Evolutionary conservation across 2,888 invertebrate genomes (phyloP).

Genomic region (Diaphora mendica): DNA sequence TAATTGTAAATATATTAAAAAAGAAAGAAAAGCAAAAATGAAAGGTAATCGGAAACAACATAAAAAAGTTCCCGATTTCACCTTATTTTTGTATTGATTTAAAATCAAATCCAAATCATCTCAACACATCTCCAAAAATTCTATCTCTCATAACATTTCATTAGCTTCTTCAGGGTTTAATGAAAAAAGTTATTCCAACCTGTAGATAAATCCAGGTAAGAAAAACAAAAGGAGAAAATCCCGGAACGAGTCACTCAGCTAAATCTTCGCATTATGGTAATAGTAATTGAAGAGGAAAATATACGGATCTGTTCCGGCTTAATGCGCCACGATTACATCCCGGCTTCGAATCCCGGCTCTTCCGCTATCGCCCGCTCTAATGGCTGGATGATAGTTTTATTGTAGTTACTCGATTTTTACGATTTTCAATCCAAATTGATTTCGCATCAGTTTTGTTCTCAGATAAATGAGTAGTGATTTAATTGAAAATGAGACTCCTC

Average conservation of each 20-base stretch:
- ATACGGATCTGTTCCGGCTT: conserved; percentile 13
- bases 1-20: not conserved
- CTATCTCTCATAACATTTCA: conserved; percentile 6
- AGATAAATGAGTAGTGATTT: not conserved
- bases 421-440: conserved; percentile 1
- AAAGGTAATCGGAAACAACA: not conserved
- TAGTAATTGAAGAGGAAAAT: conserved; percentile 39
- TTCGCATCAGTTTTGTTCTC: not conserved
- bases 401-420: not conserved
- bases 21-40: no score
- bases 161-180: not conserved
- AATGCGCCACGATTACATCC: conserved; percentile 2
- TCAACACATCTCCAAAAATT: not conserved
- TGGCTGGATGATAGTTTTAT: conserved; percentile 3
- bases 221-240: conserved; percentile 1
- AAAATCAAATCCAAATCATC: not conserved
- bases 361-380: not conserved
- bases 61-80: not conserved
- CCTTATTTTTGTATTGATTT: not conserved
- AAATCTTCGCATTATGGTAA: conserved; percentile 42
- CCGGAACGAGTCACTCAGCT: not conserved
- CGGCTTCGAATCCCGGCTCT: not conserved
- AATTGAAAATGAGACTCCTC: not conserved
- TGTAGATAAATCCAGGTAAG: not conserved
- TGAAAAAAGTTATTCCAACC: conserved; percentile 5